A percentile compares a stretch with the other conserved stretches of the same genome.
These are phyloP conservation scores for Erythrocercus mccallii DNA, from an alignment of 2,113 vertebrate genomes.

Conservation along the genomic window DNA sequence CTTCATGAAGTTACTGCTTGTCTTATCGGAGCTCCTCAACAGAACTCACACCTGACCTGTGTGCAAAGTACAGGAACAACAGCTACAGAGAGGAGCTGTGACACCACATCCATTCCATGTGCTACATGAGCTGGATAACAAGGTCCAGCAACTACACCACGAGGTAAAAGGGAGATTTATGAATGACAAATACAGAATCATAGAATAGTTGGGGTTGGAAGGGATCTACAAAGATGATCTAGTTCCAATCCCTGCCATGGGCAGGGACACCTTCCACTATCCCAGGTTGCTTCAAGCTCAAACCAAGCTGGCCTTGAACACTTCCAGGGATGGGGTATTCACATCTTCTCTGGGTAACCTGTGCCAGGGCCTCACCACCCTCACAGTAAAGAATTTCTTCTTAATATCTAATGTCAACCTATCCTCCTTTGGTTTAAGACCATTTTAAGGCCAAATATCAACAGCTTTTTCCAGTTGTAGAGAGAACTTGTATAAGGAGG, in stretches of 20 bases:
- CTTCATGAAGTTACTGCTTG: neutral
- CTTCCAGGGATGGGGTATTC: neutral
- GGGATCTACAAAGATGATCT: neutral
- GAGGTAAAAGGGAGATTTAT: neutral
- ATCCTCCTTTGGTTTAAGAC: neutral
- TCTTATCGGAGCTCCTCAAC: neutral
- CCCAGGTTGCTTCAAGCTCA: neutral
- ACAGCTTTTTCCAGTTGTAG: neutral
- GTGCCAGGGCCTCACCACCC: neutral
- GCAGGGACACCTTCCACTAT: neutral
- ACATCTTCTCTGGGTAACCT: neutral
- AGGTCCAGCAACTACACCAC: neutral
- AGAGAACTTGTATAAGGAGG: neutral
- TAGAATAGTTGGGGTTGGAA: neutral
- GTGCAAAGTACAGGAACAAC: neutral
- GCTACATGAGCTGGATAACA: neutral
- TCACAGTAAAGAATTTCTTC: neutral
- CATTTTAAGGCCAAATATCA: neutral
- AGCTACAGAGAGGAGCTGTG: neutral
- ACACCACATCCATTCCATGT: neutral
- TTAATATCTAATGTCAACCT: neutral
- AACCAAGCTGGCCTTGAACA: neutral
- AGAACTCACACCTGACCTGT: neutral
- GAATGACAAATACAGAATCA: neutral
- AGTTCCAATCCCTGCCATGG: neutral